Evolutionary conservation across 2,113 vertebrate genomes (phyloP), one percentile per base, ranked within the genome.

Genomic region (Harpagus bidentatus): DNA sequence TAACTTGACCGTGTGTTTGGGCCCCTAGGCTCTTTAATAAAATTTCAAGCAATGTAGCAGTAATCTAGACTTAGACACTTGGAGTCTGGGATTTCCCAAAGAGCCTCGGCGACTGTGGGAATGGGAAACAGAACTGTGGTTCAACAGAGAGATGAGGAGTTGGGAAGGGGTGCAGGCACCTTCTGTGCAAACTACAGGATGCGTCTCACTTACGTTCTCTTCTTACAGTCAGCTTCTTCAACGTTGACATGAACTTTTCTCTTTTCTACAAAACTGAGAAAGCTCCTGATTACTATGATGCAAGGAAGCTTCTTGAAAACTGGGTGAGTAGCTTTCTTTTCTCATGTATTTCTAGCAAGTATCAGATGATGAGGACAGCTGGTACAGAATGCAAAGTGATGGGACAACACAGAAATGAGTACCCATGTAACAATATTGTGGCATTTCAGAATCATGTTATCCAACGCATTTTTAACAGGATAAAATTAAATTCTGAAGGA

Each of bases 151-250:
- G 29, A 8, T 29, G 11, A 53, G n/a, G 52, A 95, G 73, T 45
- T 48, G 40, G 47, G 25, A 52, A 74, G 36, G 31, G 50, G 21
- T 20, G 32, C 36, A 71, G 52, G 15, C 13, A 61, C 28, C 26
- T 77, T 32, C 73, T 80, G 21, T 58, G 62, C 34, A 36, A 80
- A 43, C 58, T 67, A 10, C 18, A n/a, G 56, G 42, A 22, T 31
- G 52, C 6, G 26, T 50, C 76, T 87, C 62, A 72, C n/a, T 50
- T 62, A 52, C 32, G 11, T 93, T 94, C 94, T 97, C 93, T 84
- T n/a, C 38, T 95, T 96, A 43, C 95, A 98, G 98, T 96, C 67
- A 97, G 91, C 61, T 98, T 98, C 97, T 98, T 98, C 52, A 95
- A 90, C 18, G 45, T 93, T 34, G 66, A 90, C 38, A 91, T 96